Evolutionary conservation across 2,888 invertebrate genomes (phyloP), one percentile per base, ranked within the genome.

Genomic region (Heteropelma amictum): DNA sequence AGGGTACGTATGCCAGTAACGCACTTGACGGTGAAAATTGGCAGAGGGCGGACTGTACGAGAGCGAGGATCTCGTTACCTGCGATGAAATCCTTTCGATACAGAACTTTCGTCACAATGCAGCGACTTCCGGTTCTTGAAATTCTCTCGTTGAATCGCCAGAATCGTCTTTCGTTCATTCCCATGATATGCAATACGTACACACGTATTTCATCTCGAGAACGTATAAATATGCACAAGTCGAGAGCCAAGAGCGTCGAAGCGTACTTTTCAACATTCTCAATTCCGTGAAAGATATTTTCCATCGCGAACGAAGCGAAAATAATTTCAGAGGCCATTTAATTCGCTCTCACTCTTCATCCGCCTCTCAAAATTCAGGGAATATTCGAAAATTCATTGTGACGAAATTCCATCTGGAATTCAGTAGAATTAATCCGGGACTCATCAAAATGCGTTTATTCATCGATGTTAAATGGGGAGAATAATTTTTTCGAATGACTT

Each of bases 211-310:
- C 1, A 49, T 17, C 14, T 23, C 10, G 33, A 33, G 40, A 40
- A 69, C 35, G 45, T 64, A 65, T 49, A 72, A 60, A 53, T 28
- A 64, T 72, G 76, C 76, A 68, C 73, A 72, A 78, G 78, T 73
- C 76, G 73, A 76, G 71, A 77, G 79, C 71, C 75, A 72, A 61
- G 58, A 23, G 10, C 19, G 58, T n/a, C n/a, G n/a, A n/a, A 72
- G 42, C 54, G 23, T 58, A 42, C 33, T 19, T 35, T 47, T 8
- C 35, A n/a, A 38, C 42, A 42, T 21, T 26, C 19, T 47, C 60
- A 45, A 54, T 23, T 42, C n/a, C n/a, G n/a, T n/a, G n/a, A n/a
- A n/a, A n/a, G n/a, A n/a, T 53, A 68, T 61, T 70, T 71, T 63
- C 51, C 54, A 17, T 30, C 40, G 65, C 73, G 23, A 33, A 54